These are phyloP conservation scores for Jordanella pulchra DNA, from an alignment of 2,797 vertebrate genomes.

Conservation along the genomic window DNA sequence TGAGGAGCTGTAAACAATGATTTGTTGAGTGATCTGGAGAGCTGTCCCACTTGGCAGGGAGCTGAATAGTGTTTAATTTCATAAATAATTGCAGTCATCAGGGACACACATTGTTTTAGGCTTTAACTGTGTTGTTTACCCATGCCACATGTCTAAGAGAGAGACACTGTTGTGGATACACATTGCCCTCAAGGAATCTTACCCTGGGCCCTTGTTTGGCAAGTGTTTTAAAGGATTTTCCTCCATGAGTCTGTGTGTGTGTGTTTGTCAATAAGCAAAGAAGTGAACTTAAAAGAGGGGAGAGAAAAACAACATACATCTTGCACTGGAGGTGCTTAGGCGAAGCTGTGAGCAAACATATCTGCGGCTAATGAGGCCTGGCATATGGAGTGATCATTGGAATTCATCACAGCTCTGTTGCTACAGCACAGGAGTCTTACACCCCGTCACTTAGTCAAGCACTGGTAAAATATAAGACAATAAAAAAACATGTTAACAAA, in stretches of 20 bases:
- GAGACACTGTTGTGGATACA: slow-evolving; percentile 78
- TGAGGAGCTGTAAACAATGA: slow-evolving; percentile 34
- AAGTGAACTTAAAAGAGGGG: slow-evolving; percentile 68
- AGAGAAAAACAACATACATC: slow-evolving; percentile 74
- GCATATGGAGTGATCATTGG: slow-evolving; percentile 74
- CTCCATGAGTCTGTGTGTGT: slow-evolving; percentile 41
- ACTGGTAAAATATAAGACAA: slow-evolving; percentile 34
- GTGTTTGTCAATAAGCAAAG: slow-evolving; percentile 40
- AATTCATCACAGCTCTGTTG: slow-evolving; percentile 72
- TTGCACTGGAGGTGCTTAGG: slow-evolving; percentile 74
- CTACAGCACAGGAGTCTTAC: slow-evolving; percentile 50
- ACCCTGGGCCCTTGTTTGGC: slow-evolving; percentile 76
- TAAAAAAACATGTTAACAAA: slow-evolving; percentile 54
- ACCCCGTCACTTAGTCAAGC: slow-evolving; percentile 62
- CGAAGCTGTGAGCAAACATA: slow-evolving; percentile 79
- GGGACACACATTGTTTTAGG: slow-evolving; percentile 84
- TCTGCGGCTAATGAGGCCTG: slow-evolving; percentile 78
- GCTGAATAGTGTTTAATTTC: slow-evolving; percentile 84
- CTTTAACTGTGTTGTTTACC: slow-evolving; percentile 83
- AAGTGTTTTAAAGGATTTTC: slow-evolving; percentile 74
- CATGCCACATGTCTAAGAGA: slow-evolving; percentile 83
- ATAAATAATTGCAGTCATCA: slow-evolving; percentile 85
- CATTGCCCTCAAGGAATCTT: slow-evolving; percentile 79
- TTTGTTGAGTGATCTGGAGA: slow-evolving; percentile 72
- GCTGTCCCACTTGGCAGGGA: slow-evolving; percentile 78